phyloP scores from a whole-genome alignment of 2,113 vertebrate genomes.

The Ochotona curzoniae region DNA sequence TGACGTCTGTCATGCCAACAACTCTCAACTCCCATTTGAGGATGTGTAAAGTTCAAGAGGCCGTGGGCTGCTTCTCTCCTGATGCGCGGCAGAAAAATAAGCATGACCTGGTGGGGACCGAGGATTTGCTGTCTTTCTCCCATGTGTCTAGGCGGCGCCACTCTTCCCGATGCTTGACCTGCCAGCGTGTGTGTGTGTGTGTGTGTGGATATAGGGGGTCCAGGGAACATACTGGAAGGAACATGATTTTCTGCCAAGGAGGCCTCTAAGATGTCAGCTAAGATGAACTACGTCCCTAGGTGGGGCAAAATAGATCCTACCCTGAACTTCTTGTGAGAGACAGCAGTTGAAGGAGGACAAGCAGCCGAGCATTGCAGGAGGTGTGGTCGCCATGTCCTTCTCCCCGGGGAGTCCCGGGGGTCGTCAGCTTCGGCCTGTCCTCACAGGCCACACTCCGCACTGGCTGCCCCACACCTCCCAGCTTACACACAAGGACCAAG shows the following conservation, averaged over 20 bases:
- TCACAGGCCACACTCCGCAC: not conserved
- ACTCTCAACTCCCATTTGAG: not conserved
- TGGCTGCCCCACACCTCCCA: too few relatives aligned
- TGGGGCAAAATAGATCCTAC: not conserved
- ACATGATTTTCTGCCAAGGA: not conserved
- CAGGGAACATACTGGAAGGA: not conserved
- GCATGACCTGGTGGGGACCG: not conserved
- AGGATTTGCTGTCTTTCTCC: not conserved
- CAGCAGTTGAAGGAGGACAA: not conserved
- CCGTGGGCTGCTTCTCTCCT: not conserved
- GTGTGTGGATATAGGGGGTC: accelerated
- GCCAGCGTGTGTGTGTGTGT: not conserved
- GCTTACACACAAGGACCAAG: not conserved
- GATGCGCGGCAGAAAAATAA: not conserved
- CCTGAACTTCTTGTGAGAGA: slow-evolving; percentile 2
- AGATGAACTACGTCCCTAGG: not conserved
- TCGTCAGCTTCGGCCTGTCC: accelerated
- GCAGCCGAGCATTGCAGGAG: not conserved
- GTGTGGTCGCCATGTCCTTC: accelerated
- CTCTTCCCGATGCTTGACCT: not conserved
- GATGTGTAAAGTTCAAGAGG: slow-evolving; percentile 43
- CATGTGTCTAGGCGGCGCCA: not conserved
- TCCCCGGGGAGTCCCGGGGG: not conserved
- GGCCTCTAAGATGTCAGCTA: not conserved
- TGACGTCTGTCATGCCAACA: not conserved